Conservation (phyloP, 2,888 invertebrate genomes). For the Peribatodes rhomboidaria region DNA sequence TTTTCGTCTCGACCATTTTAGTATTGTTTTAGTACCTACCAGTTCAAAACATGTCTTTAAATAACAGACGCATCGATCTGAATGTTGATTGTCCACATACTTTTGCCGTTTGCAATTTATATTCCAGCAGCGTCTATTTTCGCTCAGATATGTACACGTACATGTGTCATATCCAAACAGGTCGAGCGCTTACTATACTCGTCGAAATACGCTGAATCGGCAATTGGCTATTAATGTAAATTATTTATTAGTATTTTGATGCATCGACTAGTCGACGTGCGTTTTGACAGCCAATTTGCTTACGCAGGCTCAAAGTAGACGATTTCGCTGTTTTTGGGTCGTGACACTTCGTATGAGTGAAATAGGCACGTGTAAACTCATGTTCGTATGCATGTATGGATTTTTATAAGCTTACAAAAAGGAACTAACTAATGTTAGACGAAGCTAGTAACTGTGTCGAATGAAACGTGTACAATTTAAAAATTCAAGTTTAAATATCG, state of each 20-base stretch:
- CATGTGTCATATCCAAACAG: slow-evolving; percentile 82
- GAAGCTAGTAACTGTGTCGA: slow-evolving; percentile 6
- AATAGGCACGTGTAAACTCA: slow-evolving; percentile 54
- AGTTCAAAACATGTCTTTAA: slow-evolving; percentile 37
- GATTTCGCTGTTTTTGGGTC: slow-evolving; percentile 67
- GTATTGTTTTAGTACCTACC: slow-evolving; percentile 18
- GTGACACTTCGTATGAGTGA: slow-evolving; percentile 52
- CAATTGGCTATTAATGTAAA: slow-evolving; percentile 78
- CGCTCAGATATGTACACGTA: slow-evolving; percentile 64
- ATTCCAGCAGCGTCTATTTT: slow-evolving; percentile 62
- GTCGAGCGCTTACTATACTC: slow-evolving; percentile 58
- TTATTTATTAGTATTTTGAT: slow-evolving; percentile 63
- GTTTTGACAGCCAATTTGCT: slow-evolving; percentile 56
- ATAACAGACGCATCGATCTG: slow-evolving; percentile 43
- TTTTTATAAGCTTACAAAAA: slow-evolving; percentile 18
- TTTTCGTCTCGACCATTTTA: slow-evolving; percentile 26
- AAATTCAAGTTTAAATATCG: slow-evolving; percentile 17
- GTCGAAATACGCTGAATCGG: slow-evolving; percentile 68
- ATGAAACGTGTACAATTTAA: slow-evolving; percentile 27
- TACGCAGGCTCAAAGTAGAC: slow-evolving; percentile 56
- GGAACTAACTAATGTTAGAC: slow-evolving; percentile 13
- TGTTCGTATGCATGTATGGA: slow-evolving; percentile 29
- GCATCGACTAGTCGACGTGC: slow-evolving; percentile 36
- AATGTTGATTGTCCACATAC: slow-evolving; percentile 56
- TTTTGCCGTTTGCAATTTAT: slow-evolving; percentile 56